A percentile compares a stretch with the other conserved stretches of the same genome.
These are phyloP conservation scores for Rhinolophus ferrumequinum DNA, from an alignment of 2,113 vertebrate species.

Conservation along the genomic window DNA sequence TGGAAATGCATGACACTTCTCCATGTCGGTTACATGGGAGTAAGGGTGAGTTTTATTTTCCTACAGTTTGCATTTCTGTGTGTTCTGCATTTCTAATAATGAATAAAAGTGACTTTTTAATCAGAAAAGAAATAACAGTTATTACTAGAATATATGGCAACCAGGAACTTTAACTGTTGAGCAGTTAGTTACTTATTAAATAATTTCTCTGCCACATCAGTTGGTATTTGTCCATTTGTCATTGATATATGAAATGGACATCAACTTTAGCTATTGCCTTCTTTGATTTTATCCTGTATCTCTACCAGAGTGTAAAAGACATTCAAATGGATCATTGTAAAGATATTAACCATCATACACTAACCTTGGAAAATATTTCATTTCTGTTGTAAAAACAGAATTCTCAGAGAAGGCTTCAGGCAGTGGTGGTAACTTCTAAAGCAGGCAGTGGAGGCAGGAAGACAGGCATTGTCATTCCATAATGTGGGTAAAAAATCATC, in stretches of 20 bases:
- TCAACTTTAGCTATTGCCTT: not conserved
- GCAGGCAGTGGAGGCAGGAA: not conserved
- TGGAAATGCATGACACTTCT: not conserved
- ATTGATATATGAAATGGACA: not conserved
- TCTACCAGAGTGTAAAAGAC: not conserved
- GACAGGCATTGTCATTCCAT: not conserved
- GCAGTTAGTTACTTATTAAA: not conserved
- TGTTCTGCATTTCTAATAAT: not conserved
- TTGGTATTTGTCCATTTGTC: not conserved
- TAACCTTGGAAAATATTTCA: constrained; percentile 8
- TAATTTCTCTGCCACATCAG: not conserved
- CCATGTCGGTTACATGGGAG: not conserved
- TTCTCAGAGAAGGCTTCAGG: not conserved
- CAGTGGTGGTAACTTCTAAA: not conserved
- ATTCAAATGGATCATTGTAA: not conserved
- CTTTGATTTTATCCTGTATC: not conserved
- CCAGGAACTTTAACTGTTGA: not conserved
- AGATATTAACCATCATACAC: not conserved
- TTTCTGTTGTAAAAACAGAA: not conserved
- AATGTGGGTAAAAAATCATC: not conserved
- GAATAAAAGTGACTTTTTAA: not conserved
- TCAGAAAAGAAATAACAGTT: not conserved
- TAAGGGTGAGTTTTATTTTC: not conserved
- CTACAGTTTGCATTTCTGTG: not conserved
- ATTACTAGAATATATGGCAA: not conserved